These are phyloP conservation scores for Puffinus mauretanicus DNA, from an alignment of 2,113 vertebrate genomes.

Conservation along the genomic window DNA sequence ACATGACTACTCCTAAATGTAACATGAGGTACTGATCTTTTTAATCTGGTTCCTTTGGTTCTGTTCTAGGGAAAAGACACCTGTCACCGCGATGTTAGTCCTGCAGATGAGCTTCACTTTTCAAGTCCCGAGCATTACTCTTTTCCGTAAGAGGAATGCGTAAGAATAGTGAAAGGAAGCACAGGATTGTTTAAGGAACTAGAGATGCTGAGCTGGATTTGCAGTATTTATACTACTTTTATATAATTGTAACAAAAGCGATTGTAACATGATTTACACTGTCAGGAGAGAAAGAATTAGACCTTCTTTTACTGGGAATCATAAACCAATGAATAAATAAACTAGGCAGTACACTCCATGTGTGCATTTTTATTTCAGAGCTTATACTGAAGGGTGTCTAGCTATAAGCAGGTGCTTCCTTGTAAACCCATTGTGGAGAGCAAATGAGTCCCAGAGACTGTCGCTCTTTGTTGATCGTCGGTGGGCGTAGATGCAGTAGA, in stretches of 20 bases:
- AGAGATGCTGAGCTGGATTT: background rate
- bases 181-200: background rate
- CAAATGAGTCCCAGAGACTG: background rate
- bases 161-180: background rate
- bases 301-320: background rate
- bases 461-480: conserved; percentile 40
- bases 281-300: background rate
- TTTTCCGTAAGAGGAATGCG: background rate
- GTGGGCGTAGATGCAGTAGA: conserved; percentile 47
- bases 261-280: background rate
- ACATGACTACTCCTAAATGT: background rate
- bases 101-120: background rate
- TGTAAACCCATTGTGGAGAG: background rate
- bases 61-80: background rate
- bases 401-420: background rate
- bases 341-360: background rate
- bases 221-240: background rate
- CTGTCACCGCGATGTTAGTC: background rate
- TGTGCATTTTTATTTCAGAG: background rate
- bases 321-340: background rate
- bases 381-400: background rate
- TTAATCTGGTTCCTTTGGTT: background rate
- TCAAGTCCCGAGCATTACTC: background rate
- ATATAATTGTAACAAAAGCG: background rate
- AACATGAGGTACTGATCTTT: background rate